Evolutionary conservation across 2,797 vertebrate species (phyloP), one percentile per base, ranked within the genome.

Genomic region (Periophthalmus magnuspinnatus): DNA sequence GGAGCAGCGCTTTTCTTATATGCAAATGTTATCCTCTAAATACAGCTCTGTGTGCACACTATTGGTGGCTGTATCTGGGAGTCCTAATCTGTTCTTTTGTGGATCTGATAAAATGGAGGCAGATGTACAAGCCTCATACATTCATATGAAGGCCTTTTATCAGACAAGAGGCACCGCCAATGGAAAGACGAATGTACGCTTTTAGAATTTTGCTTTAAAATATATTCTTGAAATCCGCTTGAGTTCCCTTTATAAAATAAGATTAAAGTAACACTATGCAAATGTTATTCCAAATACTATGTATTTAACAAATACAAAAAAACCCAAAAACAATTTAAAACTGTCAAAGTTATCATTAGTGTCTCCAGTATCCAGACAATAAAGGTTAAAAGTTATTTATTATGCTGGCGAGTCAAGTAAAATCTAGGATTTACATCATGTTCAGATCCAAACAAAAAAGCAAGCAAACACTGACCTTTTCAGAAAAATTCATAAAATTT

Each of bases 131-230:
- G 55, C 58, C 76, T 88, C 76, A 50, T 85, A 77, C 86, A 87
- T 88, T 90, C 82, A 86, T 79, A 77, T 66, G 74, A 79, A 84
- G 76, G 60, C 63, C 74, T 85, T 89, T 89, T 86, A 91, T 77
- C 80, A 76, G 71, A 76, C 72, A 73, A 67, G 75, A 73, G 80
- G 75, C 69, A 61, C 67, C 79, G 72, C 61, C 82, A 82, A 65
- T 78, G 74, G 69, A 80, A 60, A 71, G n/a, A 58, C 75, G 67
- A 70, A 84, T 83, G 85, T 79, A 74, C 75, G 71, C 66, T 54
- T 79, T 76, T 75, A 71, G 55, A 64, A 84, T 48, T 58, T 52
- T 59, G n/a, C 38, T 57, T 57, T 28, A 16, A 36, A 60, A 36
- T 56, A 58, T 58, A 55, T 22, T 55, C 21, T 58, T 32, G 14